Evolutionary conservation across 2,888 invertebrate genomes (phyloP), one percentile per base, ranked within the genome.

Genomic region (Ephialtes manifestator): DNA sequence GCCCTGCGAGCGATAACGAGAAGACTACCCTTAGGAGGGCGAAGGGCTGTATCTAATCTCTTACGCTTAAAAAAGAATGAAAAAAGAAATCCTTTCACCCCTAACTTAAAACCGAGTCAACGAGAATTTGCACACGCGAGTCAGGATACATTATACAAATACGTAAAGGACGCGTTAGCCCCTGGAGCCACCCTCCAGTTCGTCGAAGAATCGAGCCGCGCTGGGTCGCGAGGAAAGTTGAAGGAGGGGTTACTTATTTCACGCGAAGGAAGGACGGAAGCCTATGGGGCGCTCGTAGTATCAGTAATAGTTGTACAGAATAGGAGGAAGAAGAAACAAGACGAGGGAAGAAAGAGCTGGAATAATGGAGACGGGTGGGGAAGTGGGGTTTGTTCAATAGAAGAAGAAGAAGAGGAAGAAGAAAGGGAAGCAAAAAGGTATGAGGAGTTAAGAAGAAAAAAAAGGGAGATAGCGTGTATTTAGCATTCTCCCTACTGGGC

Each of bases 401-500:
- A 39, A 39, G 65, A 65, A n/a, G 39, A 65, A 75, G 71, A 81
- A 74, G 68, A 77, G 63, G 81, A 88, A 84, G 86, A 70, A 60
- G 76, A 71, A 71, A 81, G 81, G 51, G 18, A 53, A 35, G 53
- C 10, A 11, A 63, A 60, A 18, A 60, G 55, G 67, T 46, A 63
- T n/a, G 24, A 48, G 83, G 70, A 72, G 46, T 31, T 46, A 71
- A 75, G 65, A 24, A 60, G 48, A 70, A 39, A 60, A 53, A 70
- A 39, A 76, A 70, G 48, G 46, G 83, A 89, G 88, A 88, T 79
- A 85, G 83, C 84, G 89, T 89, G 91, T 92, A 93, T 92, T 93
- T 93, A 92, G 91, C 91, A 91, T 93, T 91, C 89, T 90, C 86
- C 87, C 86, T 84, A 80, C 83, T 67, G 63, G 85, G 80, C 65